Evolutionary conservation across 1,140 invertebrate species (phyloP), one percentile per base, ranked within the genome.

Genomic region (Bombyx mandarina): DNA sequence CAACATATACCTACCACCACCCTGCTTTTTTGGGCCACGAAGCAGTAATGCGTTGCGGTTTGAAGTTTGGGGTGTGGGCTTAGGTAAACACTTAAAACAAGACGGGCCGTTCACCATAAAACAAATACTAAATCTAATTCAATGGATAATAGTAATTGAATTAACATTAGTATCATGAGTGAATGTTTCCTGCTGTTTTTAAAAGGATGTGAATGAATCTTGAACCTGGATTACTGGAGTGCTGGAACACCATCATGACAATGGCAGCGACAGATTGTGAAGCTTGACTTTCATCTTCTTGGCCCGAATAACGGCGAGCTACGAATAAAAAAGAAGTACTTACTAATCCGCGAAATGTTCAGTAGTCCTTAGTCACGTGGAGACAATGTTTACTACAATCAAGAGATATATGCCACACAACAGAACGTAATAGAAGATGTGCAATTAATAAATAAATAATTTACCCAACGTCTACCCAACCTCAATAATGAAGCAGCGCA

Each of bases 191-290:
- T 35, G 1, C 26, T 35, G 1, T 35, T 3, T 35, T 35, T 35
- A 35, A 35, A 35, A 35, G 4, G 26, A 35, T 1, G 26, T 35
- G 26, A 35, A 1, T 35, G 26, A 1, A 35, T 35, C 22, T 35
- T 7, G 1, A 86, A 96, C 95, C 94, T 75, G 94, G 92, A 88
- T 97, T 97, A 58, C 91, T 93, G 6, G 97, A 97, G 82, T 99
- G 98, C 77, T 99, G 97, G 77, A 99, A 95, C 10, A 99, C 94
- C 91, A 99, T 95, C 94, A 99, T 99, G 45, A 99, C 93, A 53
- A 99, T 95, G 9, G 97, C 96, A 8, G 97, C 94, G 7, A 98
- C 93, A 7, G 97, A 98, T 74, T 97, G 95, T 67, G 93, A 94
- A 6, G 96, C 95, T 82, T 97, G 97, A 69, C 94, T 94, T 71